Percentiles rank a stretch among this genome's conserved stretches.
Conservation (phyloP, 2,113 vertebrate genomes). For the Laticauda laticaudata region DNA sequence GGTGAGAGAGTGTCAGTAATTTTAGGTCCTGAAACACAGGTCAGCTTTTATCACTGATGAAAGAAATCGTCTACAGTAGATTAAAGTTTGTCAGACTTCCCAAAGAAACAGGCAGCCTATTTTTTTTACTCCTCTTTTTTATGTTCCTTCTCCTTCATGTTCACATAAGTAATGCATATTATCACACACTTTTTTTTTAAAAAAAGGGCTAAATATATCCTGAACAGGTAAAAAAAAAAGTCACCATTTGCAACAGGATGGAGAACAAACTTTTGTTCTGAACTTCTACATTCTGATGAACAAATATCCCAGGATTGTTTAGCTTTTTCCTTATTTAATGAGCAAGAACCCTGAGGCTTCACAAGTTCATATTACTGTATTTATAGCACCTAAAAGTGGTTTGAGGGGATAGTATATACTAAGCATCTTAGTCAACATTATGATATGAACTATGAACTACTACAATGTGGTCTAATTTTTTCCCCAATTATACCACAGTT, state of each 20-base stretch:
- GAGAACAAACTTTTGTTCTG: neutral
- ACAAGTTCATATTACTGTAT: neutral
- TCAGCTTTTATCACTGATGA: constrained; percentile 43
- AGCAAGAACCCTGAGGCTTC: neutral
- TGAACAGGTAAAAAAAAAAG: neutral
- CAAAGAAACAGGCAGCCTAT: constrained; percentile 35
- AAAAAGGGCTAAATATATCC: neutral
- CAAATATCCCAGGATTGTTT: neutral
- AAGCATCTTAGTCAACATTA: neutral
- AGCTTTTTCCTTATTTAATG: neutral
- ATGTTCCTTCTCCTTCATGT: constrained; percentile 28
- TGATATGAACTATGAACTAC: neutral
- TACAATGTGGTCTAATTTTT: neutral
- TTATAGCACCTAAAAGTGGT: neutral
- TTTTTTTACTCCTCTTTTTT: constrained; percentile 32
- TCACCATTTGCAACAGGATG: constrained; percentile 34
- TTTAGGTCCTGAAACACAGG: constrained; percentile 14
- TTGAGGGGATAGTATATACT: neutral
- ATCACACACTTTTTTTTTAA: neutral
- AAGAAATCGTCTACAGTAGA: constrained; percentile 37
- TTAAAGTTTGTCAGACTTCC: constrained; percentile 43
- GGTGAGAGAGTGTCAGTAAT: constrained; percentile 25
- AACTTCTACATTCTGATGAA: neutral
- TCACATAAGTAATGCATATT: constrained; percentile 12
- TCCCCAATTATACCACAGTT: neutral